Percentiles rank a stretch among this genome's conserved stretches.
phyloP scores from a whole-genome alignment of 2,888 invertebrate genomes.

The Thysanoteuthis rhombus region DNA sequence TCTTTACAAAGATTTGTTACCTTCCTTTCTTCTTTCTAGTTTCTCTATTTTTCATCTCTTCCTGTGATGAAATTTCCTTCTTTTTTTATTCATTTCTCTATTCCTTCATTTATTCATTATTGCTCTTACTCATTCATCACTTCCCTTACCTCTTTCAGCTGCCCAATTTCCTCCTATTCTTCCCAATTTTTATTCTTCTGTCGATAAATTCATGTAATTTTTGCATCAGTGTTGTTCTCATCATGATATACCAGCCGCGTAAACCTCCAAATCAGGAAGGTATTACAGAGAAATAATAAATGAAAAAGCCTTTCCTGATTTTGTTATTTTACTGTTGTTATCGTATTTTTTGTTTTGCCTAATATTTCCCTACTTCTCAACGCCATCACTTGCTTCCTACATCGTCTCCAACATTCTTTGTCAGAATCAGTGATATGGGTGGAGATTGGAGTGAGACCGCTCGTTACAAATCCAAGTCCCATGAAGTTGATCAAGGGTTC shows the following conservation, averaged over 20 bases:
- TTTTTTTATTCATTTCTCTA: background rate
- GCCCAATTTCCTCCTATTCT: background rate
- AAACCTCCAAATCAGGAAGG: background rate
- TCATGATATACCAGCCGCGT: background rate
- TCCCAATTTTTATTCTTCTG: background rate
- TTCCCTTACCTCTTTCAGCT: background rate
- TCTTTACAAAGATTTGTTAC: too few species aligned
- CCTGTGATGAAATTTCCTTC: too few species aligned
- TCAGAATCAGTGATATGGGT: background rate
- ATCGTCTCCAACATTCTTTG: background rate
- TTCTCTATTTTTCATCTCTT: too few species aligned
- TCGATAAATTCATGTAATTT: background rate
- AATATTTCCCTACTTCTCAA: background rate
- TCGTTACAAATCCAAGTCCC: background rate
- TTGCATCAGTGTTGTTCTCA: background rate
- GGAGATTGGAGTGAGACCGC: background rate
- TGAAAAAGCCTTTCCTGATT: background rate
- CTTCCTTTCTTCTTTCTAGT: too few species aligned
- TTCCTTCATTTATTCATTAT: background rate
- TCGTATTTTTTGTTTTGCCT: background rate
- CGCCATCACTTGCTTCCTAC: background rate
- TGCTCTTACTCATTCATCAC: background rate
- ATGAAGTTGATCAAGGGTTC: background rate
- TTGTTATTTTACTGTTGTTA: background rate
- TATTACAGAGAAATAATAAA: background rate